Evolutionary conservation across 2,888 invertebrate genomes (phyloP).

Genomic region (Ichneumon xanthorius): DNA sequence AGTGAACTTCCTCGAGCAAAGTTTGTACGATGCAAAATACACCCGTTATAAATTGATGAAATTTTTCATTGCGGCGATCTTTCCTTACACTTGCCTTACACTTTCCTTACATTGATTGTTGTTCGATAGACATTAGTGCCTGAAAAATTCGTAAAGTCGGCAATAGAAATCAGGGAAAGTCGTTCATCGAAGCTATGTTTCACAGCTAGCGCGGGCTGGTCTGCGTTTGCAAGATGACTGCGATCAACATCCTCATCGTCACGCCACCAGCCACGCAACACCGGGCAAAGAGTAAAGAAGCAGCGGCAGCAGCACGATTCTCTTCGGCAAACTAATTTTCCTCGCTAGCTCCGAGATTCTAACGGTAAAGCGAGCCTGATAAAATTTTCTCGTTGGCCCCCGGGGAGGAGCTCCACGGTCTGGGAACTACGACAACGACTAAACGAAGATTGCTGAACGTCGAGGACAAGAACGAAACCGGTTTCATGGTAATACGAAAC

Average conservation of each 20-base stretch:
- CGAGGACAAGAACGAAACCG: conserved; percentile 24
- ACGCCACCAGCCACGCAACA: background rate
- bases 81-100: no score
- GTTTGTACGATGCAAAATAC: no score
- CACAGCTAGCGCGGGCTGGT: background rate
- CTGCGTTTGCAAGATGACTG: background rate
- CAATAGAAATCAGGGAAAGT: background rate
- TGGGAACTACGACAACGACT: conserved; percentile 18
- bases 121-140: background rate
- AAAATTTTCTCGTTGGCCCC: conserved; percentile 22
- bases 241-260: background rate
- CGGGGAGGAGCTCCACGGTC: background rate
- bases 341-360: conserved; percentile 13
- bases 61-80: background rate
- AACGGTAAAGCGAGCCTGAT: conserved; percentile 32
- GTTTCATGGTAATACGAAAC: background rate
- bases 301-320: conserved; percentile 1
- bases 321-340: conserved; percentile 39
- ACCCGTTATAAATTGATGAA: no score
- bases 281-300: background rate
- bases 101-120: no score
- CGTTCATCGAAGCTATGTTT: background rate
- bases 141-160: background rate
- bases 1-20: no score
- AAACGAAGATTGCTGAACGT: background rate